Evolutionary conservation across 2,888 invertebrate species (phyloP), one percentile per base, ranked within the genome.

Genomic region (Platycnemis pennipes): DNA sequence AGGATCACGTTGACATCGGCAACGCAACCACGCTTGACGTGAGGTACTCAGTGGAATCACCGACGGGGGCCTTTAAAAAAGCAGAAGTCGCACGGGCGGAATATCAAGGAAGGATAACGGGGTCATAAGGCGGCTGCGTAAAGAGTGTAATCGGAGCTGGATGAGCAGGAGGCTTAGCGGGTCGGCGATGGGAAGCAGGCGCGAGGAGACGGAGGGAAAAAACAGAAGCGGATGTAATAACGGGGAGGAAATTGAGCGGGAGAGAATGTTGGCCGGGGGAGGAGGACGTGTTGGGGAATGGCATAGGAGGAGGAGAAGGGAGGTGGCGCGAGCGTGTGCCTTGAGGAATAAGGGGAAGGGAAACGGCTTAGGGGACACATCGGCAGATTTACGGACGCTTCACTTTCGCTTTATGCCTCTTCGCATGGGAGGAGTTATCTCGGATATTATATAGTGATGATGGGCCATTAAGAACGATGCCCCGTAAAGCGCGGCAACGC

Each of bases 401-500:
- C n/a, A 26, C 87, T 46, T 46, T 26, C 19, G 2, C 37, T 91
- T 91, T 91, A 91, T 56, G 91, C n/a, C 45, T n/a, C 45, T n/a
- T 42, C 44, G 44, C 13, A 37, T 37, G 77, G 77, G n/a, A 0
- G 22, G 63, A 44, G 91, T 63, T 69, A 91, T 63, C 63, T 91
- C 63, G 26, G 44, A 45, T 44, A 63, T 91, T 44, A 91, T 91
- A 91, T 91, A 44, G 91, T 44, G 91, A 91, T 91, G 69, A 91
- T 63, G 91, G 91, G 11, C 63, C 91, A 63, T 91, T 91, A 91
- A 53, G 44, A 56, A n/a, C 22, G 91, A 49, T 31, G 91, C 31
- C 7, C 22, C 63, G 45, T 91, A 91, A 91, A 91, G 69, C 42
- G n/a, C 26, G 44, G 69, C 56, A 44, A 63, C 42, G 69, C n/a